Conservation (phyloP, 2,888 invertebrate species). For the Tiphia femorata region DNA sequence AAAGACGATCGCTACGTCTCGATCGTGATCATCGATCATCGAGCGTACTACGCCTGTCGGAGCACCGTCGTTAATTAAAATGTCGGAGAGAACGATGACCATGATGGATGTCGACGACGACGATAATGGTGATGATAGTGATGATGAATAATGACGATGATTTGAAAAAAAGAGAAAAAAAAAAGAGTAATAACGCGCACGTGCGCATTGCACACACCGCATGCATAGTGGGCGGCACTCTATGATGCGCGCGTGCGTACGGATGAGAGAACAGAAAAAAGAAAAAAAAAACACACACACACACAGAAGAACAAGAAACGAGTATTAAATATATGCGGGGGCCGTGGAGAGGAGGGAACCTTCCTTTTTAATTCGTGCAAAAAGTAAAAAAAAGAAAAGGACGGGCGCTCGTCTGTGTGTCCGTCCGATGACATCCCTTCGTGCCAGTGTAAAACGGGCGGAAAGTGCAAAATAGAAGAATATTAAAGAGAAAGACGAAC, state of each 20-base stretch:
- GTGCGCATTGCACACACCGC: conserved; percentile 29
- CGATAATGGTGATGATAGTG: conserved; percentile 13
- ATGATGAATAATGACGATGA: conserved; percentile 21
- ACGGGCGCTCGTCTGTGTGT: conserved; percentile 13
- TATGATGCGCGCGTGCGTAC: conserved; percentile 52
- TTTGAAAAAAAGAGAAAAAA: conserved; percentile 20
- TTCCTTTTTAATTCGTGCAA: conserved; percentile 53
- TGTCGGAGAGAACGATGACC: background rate
- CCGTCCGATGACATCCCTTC: conserved; percentile 22
- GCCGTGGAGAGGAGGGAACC: conserved; percentile 67
- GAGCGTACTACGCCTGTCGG: conserved; percentile 39
- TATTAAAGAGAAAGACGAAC: conserved; percentile 7
- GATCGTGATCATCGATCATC: background rate
- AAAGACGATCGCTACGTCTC: background rate
- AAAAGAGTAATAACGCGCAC: conserved; percentile 36
- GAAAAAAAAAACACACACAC: conserved; percentile 36
- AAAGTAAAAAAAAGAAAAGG: no score
- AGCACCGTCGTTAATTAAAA: conserved; percentile 49
- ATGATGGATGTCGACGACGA: conserved; percentile 7
- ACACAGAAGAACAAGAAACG: conserved; percentile 53
- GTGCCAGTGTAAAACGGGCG: no score
- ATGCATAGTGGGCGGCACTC: background rate
- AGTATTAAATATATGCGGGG: conserved; percentile 68
- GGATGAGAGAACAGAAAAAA: conserved; percentile 38
- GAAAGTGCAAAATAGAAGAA: no score